Conservation (phyloP, 2,113 vertebrate species). For the Anoura caudifer region DNA sequence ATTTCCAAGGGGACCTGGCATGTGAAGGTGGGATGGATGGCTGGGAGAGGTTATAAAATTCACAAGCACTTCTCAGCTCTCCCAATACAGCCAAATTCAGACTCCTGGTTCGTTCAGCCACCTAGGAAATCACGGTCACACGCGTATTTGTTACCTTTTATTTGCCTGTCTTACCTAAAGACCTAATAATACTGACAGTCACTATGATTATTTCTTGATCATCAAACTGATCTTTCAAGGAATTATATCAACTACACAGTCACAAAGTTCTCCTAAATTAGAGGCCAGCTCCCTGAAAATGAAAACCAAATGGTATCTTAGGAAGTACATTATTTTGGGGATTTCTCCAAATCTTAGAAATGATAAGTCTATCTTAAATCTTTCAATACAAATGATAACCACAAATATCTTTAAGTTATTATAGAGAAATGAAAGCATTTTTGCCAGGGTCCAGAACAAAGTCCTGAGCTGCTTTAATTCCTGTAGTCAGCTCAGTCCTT, state of each 20-base stretch:
- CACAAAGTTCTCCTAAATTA: not conserved
- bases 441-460: not conserved
- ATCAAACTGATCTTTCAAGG: not conserved
- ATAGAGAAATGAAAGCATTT: not conserved
- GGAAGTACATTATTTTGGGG: not conserved
- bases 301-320: not conserved
- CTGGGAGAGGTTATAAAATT: not conserved
- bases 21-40: not conserved
- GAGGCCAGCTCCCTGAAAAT: not conserved
- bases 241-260: not conserved
- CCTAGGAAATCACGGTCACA: not conserved
- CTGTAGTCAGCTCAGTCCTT: not conserved
- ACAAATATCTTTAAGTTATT: not conserved
- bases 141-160: not conserved
- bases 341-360: not conserved
- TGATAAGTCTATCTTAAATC: not conserved
- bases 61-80: not conserved
- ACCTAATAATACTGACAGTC: not conserved
- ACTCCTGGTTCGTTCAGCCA: not conserved
- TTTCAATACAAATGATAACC: not conserved
- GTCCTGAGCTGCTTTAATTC: not conserved
- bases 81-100: not conserved
- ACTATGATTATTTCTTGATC: not conserved
- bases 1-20: not conserved
- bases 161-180: not conserved